These are phyloP conservation scores for Yponomeuta evonymella DNA, from an alignment of 2,888 invertebrate genomes.

Conservation along the genomic window DNA sequence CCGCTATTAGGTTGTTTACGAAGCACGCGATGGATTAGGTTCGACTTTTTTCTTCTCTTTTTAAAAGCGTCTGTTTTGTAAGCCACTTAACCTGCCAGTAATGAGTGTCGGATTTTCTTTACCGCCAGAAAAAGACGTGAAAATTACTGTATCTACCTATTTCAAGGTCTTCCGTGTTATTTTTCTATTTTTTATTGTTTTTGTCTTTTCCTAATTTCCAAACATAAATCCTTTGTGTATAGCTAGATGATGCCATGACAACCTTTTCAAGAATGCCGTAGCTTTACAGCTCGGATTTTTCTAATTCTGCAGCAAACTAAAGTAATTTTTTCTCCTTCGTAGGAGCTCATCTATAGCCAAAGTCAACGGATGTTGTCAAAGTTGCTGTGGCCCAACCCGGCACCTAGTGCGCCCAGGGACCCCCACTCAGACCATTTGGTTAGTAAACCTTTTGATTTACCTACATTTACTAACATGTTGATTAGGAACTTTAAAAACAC, in stretches of 20 bases:
- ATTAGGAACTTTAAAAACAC: not conserved
- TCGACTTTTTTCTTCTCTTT: not conserved
- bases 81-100: not conserved
- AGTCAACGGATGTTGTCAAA: conserved; percentile 76
- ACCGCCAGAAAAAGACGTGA: not conserved
- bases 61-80: not conserved
- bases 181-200: not conserved
- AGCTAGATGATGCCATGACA: not conserved
- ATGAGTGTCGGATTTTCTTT: not conserved
- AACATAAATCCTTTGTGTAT: not conserved
- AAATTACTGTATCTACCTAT: not conserved
- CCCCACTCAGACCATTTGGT: conserved; percentile 76
- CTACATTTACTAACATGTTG: not conserved
- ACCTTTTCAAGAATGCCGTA: conserved; percentile 7
- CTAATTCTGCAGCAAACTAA: conserved; percentile 49
- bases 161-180: not conserved
- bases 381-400: conserved; percentile 75
- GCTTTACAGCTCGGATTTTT: conserved; percentile 13
- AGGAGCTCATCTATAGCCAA: conserved; percentile 77
- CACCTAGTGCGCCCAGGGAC: conserved; percentile 72
- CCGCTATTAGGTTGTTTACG: conserved; percentile 8
- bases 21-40: conserved; percentile 9
- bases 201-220: not conserved
- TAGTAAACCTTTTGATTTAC: conserved; percentile 62
- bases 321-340: conserved; percentile 72